These are phyloP conservation scores for Penaeus japonicus DNA, from an alignment of 1,140 invertebrate species.

Conservation along the genomic window DNA sequence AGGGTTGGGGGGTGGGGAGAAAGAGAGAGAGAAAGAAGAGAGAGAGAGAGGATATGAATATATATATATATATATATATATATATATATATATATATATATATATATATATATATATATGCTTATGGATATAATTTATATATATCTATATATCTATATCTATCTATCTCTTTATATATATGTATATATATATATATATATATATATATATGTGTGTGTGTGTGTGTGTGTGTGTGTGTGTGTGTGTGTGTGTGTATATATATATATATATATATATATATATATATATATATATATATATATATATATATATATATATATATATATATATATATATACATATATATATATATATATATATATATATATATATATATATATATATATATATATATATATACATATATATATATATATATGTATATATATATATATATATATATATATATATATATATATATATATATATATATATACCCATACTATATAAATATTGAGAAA, in stretches of 20 bases:
- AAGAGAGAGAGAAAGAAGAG: too few species aligned
- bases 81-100: background rate
- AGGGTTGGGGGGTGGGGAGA: too few species aligned
- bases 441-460: conserved; percentile 3
- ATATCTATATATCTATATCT: conserved; percentile 8
- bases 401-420: background rate
- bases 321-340: background rate
- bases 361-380: background rate
- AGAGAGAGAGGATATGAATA: background rate
- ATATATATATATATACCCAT: conserved; percentile 12
- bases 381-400: conserved; percentile 17
- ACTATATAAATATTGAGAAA: background rate
- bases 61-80: conserved; percentile 18
- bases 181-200: conserved; percentile 13
- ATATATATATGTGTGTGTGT: background rate
- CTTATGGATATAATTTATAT: too few species aligned
- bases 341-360: background rate
- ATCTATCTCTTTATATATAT: conserved; percentile 7
- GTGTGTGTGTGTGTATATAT: background rate
- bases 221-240: background rate
- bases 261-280: conserved; percentile 18
- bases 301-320: conserved; percentile 19
- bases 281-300: conserved; percentile 29
- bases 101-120: too few species aligned
- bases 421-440: conserved; percentile 14